phyloP scores from a whole-genome alignment of 1,140 invertebrate genomes.

The Oncopodura yosiiana region DNA sequence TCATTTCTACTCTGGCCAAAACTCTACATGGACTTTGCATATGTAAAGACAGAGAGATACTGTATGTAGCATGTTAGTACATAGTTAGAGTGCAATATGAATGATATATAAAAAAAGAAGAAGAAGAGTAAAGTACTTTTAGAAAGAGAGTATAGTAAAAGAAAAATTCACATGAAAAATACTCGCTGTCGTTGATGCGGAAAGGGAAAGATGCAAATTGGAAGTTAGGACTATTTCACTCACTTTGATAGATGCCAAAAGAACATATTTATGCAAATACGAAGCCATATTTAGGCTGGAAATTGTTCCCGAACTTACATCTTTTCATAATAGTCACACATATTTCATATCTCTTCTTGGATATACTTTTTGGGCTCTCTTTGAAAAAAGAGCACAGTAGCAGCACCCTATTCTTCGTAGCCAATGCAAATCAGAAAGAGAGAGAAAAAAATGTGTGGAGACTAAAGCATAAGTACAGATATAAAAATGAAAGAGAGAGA shows the following conservation, averaged over 20 bases:
- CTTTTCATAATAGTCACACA: constrained; percentile 31
- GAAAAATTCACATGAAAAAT: constrained; percentile 30
- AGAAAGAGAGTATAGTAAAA: too few relatives aligned
- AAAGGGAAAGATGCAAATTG: constrained; percentile 34
- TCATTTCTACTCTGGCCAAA: too few relatives aligned
- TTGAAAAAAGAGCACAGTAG: too few relatives aligned
- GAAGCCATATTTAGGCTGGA: constrained; percentile 32
- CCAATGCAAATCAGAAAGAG: constrained; percentile 32
- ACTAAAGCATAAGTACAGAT: too few relatives aligned
- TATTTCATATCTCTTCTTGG: constrained; percentile 33
- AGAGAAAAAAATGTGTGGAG: too few relatives aligned
- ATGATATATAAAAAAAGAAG: too few relatives aligned
- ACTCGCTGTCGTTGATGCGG: constrained; percentile 25
- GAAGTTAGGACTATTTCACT: constrained; percentile 33
- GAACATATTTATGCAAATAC: constrained; percentile 36
- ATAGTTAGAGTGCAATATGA: background rate
- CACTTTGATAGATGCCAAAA: constrained; percentile 35
- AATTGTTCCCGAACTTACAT: constrained; percentile 34
- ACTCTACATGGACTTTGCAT: too few relatives aligned
- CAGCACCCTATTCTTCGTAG: constrained; percentile 26
- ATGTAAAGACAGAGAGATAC: too few relatives aligned
- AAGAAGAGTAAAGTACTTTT: too few relatives aligned
- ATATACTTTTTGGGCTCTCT: too few relatives aligned
- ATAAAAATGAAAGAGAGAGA: too few relatives aligned
- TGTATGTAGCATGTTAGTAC: constrained; percentile 3